Base-by-base conservation (phyloP, 2,888 invertebrate species). In the Drepanosiphum platanoidis region DNA sequence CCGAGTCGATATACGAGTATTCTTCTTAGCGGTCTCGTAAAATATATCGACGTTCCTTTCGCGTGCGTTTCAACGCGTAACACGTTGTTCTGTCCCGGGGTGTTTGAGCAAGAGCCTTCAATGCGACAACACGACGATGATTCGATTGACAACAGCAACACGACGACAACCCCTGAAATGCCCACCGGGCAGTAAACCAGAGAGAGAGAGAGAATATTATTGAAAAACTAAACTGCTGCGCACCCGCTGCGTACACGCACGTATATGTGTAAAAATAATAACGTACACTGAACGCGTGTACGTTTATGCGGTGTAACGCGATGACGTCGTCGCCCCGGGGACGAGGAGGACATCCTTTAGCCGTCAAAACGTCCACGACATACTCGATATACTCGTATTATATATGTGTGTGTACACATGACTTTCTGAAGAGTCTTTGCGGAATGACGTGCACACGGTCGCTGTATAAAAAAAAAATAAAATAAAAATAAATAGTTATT, bases 101-200 rank as follows among this genome's bases (percentile, higher is more conserved):
- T n/a, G 13, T 52, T 34, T 32, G 7, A 15, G 13, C 1, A 34
- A 7, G 18, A 34, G 18, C 15, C 66, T 32, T 66, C 66, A n/a
- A 75, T 13, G n/a, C n/a, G 32, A 52, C 34, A 22, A 61, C 61
- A 52, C 34, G 11, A 7, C n/a, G 13, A 58, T 58, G n/a, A 75
- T 75, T 32, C 58, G 75, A 75, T 75, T 75, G 75, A 75, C 75
- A 58, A 36, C 75, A 34, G 58, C 58, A 75, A 74, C 74, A 46
- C 42, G 4, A 46, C 42, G 4, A 34, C 52, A 34, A 74, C 74
- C 74, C 52, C 52, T 74, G 5, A 34, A 34, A 74, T n/a, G n/a
- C 22, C 74, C 52, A 74, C 74, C 32, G 74, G 52, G 52, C 13
- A 22, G 46, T 9, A 18, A n/a, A 32, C 32, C 32, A 66, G 18